A percentile compares a stretch with the other conserved stretches of the same genome.
phyloP scores from a whole-genome alignment of 1,140 invertebrate species.

The Chionoecetes opilio region DNA sequence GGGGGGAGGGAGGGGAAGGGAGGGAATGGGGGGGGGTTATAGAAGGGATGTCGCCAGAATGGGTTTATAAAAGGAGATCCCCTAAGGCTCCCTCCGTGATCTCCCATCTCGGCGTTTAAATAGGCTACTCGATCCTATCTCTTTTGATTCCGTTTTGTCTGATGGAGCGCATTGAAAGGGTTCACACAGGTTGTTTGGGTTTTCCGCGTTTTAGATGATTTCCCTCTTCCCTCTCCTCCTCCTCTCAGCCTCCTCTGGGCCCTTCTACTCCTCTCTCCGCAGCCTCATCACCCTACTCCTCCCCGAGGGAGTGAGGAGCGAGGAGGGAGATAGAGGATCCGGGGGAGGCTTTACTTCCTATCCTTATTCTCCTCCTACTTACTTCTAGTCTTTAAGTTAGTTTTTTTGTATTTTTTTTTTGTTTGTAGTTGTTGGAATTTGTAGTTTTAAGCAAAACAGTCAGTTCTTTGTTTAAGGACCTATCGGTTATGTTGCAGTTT shows the following conservation, averaged over 20 bases:
- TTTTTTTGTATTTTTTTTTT: too few species aligned
- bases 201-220: background rate
- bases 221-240: background rate
- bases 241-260: background rate
- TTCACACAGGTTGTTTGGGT: conserved; percentile 14
- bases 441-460: too few species aligned
- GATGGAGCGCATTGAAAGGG: background rate
- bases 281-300: too few species aligned
- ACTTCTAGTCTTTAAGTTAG: too few species aligned
- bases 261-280: background rate
- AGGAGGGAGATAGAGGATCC: too few species aligned
- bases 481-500: too few species aligned
- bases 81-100: background rate
- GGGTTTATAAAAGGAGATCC: conserved; percentile 46
- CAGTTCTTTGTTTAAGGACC: too few species aligned
- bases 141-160: conserved; percentile 41
- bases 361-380: too few species aligned
- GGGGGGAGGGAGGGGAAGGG: background rate
- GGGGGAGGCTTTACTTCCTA: too few species aligned
- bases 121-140: conserved; percentile 55
- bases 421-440: too few species aligned
- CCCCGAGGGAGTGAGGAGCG: too few species aligned
- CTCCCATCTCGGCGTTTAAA: background rate
- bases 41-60: conserved; percentile 10
- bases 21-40: too few species aligned